Percentiles rank a stretch among this genome's conserved stretches.
Conservation (phyloP, 2,888 invertebrate species). For the Epistrophella euchroma region DNA sequence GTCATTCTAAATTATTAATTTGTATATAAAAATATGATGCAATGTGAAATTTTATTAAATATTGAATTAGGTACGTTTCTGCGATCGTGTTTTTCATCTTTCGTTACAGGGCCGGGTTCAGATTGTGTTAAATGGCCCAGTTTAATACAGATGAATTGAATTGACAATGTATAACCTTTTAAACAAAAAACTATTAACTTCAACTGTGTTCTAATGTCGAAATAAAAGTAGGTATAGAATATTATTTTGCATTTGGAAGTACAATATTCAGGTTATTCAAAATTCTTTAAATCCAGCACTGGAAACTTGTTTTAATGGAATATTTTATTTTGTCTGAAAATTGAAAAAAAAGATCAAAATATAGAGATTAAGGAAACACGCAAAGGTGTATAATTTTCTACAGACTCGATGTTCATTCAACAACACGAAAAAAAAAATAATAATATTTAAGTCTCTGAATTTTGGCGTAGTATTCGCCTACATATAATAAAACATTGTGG, state of each 20-base stretch:
- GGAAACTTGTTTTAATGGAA: slow-evolving; percentile 62
- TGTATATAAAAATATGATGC: no score
- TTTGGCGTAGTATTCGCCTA: slow-evolving; percentile 76
- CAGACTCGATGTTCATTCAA: slow-evolving; percentile 68
- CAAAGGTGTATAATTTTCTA: slow-evolving; percentile 63
- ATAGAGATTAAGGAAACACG: slow-evolving; percentile 59
- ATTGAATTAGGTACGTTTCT: no score
- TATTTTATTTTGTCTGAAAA: slow-evolving; percentile 57
- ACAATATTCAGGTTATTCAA: neutral
- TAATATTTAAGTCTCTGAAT: slow-evolving; percentile 48
- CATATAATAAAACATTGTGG: slow-evolving; percentile 59
- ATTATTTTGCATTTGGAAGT: neutral
- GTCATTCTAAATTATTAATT: neutral
- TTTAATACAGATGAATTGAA: no score
- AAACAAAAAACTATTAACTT: no score
- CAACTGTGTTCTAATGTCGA: neutral
- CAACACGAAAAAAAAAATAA: slow-evolving; percentile 36
- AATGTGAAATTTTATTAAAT: no score
- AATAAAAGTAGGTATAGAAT: neutral
- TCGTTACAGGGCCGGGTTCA: no score
- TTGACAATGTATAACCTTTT: no score
- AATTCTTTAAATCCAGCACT: slow-evolving; percentile 4
- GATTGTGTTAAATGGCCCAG: no score
- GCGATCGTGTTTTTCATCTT: no score
- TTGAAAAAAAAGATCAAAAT: slow-evolving; percentile 42